Percentiles rank a stretch among this genome's conserved stretches.
phyloP scores from a whole-genome alignment of 37 sponge, comb jelly and placozoan genomes.

The Hexactinellida sp. region DNA sequence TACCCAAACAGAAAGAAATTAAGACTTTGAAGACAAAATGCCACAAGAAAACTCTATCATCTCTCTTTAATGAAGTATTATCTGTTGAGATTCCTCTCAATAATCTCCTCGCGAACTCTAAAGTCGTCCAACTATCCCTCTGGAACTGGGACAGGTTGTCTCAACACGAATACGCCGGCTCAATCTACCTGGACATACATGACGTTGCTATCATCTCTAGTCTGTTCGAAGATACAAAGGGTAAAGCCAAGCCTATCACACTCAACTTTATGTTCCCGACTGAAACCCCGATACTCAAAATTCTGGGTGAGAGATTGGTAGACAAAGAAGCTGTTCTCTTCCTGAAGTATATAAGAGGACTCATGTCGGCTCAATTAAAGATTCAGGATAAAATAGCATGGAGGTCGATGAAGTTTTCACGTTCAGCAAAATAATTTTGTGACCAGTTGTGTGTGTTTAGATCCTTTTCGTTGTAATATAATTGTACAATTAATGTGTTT shows the following conservation, averaged over 20 bases:
- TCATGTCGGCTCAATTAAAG: not conserved
- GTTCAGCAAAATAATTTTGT: too few relatives aligned
- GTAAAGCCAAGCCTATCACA: not conserved
- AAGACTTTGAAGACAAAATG: not conserved
- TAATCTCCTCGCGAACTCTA: not conserved
- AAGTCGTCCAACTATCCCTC: not conserved
- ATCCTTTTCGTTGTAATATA: too few relatives aligned
- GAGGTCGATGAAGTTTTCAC: not conserved
- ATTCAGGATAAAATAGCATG: too few relatives aligned
- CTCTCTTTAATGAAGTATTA: slow-evolving; percentile 11
- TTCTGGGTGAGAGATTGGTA: not conserved
- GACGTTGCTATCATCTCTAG: not conserved
- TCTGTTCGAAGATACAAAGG: not conserved
- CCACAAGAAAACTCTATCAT: not conserved
- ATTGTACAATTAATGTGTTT: too few relatives aligned
- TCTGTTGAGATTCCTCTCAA: not conserved
- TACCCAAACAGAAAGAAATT: not conserved
- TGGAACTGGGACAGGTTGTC: not conserved
- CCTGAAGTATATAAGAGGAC: not conserved
- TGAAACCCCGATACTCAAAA: not conserved
- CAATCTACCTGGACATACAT: not conserved
- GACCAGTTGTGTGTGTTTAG: too few relatives aligned
- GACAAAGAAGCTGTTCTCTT: not conserved
- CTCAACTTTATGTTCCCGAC: not conserved
- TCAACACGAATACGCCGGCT: not conserved